A percentile compares a stretch with the other conserved stretches of the same genome.
Conservation (phyloP, 37 sponge, comb jelly and placozoan species). For the Eunapius fragilis region DNA sequence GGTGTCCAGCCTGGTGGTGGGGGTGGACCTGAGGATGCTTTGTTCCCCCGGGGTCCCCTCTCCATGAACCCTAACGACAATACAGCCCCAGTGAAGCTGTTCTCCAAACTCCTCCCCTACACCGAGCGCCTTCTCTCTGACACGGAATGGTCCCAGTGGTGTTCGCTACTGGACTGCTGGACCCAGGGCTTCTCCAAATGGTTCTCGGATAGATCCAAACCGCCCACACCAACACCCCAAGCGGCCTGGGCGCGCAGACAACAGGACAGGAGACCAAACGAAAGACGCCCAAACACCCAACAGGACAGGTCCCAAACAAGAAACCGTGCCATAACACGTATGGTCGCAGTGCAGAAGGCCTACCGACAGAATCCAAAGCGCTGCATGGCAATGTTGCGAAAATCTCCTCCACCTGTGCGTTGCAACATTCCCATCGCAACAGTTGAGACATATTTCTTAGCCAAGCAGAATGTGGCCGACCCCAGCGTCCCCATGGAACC, state of each 20-base stretch:
- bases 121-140: background rate
- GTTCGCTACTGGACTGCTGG: background rate
- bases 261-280: background rate
- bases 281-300: background rate
- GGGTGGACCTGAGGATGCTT: background rate
- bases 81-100: background rate
- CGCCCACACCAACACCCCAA: background rate
- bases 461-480: background rate
- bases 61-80: background rate
- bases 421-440: background rate
- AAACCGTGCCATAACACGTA: background rate
- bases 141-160: background rate
- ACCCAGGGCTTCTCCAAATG: background rate
- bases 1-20: background rate
- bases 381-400: background rate
- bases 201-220: background rate
- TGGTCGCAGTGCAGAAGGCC: background rate
- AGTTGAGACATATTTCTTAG: background rate
- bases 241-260: background rate
- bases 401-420: background rate
- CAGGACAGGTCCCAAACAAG: background rate
- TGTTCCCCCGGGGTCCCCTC: background rate
- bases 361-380: background rate
- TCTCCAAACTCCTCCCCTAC: background rate
- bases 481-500: background rate